phyloP scores from a whole-genome alignment of 2,888 invertebrate species.

The Molorchus minor region DNA sequence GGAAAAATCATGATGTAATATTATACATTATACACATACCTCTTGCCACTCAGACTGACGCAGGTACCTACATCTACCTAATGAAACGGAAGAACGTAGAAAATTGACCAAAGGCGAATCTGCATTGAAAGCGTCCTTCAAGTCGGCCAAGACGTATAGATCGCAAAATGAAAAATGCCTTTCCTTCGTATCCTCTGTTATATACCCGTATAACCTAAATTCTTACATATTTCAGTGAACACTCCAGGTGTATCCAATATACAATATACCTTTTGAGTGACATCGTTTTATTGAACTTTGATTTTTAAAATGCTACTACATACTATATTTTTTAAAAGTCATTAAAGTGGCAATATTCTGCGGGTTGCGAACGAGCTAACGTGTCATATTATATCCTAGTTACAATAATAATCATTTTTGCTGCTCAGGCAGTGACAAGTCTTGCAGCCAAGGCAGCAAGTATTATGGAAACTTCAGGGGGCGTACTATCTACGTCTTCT shows the following conservation, averaged over 20 bases:
- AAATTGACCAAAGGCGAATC: slow-evolving; percentile 16
- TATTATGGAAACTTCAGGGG: too few relatives aligned
- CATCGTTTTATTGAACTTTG: too few relatives aligned
- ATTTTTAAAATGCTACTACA: too few relatives aligned
- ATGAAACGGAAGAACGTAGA: slow-evolving; percentile 7
- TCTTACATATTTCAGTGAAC: slow-evolving; percentile 16
- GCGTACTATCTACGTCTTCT: too few relatives aligned
- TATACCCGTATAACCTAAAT: slow-evolving; percentile 11
- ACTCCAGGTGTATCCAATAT: slow-evolving; percentile 9
- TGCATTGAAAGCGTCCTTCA: background rate
- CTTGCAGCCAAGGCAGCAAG: too few relatives aligned
- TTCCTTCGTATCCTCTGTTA: slow-evolving; percentile 5
- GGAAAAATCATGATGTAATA: background rate
- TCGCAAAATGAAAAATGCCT: slow-evolving; percentile 18
- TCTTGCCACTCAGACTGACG: slow-evolving; percentile 7
- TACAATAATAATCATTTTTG: too few relatives aligned
- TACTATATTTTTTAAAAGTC: too few relatives aligned
- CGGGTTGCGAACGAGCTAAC: too few relatives aligned
- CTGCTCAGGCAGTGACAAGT: too few relatives aligned
- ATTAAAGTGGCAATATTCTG: too few relatives aligned
- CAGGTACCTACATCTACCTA: slow-evolving; percentile 7
- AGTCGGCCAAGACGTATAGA: background rate
- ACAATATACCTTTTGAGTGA: too few relatives aligned
- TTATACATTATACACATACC: background rate
- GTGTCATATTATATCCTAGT: too few relatives aligned